Evolutionary conservation across 2,888 invertebrate species (phyloP), one percentile per base, ranked within the genome.

Genomic region (Amaurobius ferox): DNA sequence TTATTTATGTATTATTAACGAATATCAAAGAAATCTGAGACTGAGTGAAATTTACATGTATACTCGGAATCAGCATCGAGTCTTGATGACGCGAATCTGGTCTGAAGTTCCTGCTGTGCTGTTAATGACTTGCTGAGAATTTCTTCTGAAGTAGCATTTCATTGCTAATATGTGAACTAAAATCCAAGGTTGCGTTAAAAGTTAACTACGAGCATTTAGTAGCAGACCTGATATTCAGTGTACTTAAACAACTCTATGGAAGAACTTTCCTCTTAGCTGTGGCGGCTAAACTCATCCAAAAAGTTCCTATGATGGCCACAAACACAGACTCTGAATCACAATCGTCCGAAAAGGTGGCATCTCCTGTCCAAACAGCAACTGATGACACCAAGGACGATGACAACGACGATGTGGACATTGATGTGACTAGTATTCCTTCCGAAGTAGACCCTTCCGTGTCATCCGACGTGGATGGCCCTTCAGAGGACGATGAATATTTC

Each of bases 401-500:
- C 16, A 71, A 87, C 48, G 87, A 81, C 26, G 85, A 86, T 0
- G 78, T 78, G 67, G 87, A 87, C 78, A 87, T 87, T 28, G 87
- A 87, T 16, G 87, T 87, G 35, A 87, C 87, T 0, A 78, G 78
- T 30, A 74, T 81, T 26, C 79, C 86, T 0, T 79, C 79, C 29
- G 86, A 86, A 28, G 67, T 44, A 23, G 87, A 78, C 11, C 67
- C 48, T 30, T 30, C 67, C 0, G 74, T 72, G 23, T 79, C 79
- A 1, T 77, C 79, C n/a, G 87, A 87, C 6, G 77, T 68, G 29
- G 77, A 77, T n/a, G 61, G 61, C 2, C 62, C 72, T 13, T 61
- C 74, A 6, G 87, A 87, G n/a, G 88, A 88, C 2, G 88, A 88
- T 29, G 88, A 88, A n/a, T 88, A 88, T 44, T 88, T 87, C 67